Conservation (phyloP, 2,113 vertebrate genomes). For the Phalacrocorax aristotelis region DNA sequence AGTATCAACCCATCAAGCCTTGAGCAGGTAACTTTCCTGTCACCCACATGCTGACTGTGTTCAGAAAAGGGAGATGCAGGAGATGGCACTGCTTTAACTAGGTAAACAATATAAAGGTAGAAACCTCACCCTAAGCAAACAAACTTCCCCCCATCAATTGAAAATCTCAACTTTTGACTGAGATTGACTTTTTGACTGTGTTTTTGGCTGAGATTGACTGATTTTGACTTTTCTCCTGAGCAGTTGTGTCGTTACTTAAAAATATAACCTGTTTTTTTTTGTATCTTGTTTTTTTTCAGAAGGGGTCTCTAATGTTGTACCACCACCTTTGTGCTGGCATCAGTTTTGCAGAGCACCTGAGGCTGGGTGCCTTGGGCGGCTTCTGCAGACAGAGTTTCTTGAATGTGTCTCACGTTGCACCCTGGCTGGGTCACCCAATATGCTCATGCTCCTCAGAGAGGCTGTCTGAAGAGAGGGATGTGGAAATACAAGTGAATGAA, state of each 20-base stretch:
- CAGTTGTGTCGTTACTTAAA: neutral
- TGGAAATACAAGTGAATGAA: neutral
- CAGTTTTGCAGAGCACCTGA: neutral
- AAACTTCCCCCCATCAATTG: neutral
- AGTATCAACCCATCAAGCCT: neutral
- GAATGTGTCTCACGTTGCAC: neutral
- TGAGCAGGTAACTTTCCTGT: neutral
- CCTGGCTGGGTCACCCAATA: neutral
- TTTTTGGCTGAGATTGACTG: neutral
- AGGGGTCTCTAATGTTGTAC: neutral
- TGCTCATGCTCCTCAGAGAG: neutral
- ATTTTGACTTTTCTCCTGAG: neutral
- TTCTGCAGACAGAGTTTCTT: neutral
- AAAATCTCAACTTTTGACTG: neutral
- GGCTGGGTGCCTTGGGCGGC: neutral
- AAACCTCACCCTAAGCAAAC: neutral
- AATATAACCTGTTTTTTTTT: fast-evolving
- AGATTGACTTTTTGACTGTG: neutral
- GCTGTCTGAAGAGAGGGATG: neutral
- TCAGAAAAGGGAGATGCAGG: neutral
- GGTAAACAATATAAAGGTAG: neutral
- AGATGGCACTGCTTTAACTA: fast-evolving
- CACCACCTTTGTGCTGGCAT: neutral
- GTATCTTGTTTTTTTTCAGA: neutral
- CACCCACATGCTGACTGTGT: fast-evolving